Evolutionary conservation across 2,113 vertebrate species (phyloP).

Genomic region (Piprites chloris): DNA sequence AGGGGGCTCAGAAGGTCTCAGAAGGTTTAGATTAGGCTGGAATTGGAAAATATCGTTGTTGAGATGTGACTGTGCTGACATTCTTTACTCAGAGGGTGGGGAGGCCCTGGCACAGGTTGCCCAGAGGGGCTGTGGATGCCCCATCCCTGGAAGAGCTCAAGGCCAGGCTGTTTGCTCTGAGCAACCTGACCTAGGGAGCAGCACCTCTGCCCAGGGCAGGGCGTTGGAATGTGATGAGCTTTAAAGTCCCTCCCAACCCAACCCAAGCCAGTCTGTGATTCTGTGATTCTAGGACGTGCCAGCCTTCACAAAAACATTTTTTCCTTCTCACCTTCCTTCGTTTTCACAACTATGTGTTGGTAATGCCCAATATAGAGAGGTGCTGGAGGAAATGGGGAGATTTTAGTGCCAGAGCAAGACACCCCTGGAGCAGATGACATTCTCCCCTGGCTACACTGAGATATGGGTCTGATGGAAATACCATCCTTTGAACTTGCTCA

Average conservation of each 20-base stretch:
- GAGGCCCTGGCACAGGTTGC: neutral
- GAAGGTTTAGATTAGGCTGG: neutral
- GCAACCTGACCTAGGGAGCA: fast-evolving
- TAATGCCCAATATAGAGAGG: neutral
- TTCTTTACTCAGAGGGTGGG: neutral
- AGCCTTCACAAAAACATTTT: neutral
- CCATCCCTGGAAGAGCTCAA: neutral
- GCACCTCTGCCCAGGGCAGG: too few relatives aligned
- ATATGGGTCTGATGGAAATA: neutral
- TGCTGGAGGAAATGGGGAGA: neutral
- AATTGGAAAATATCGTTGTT: neutral
- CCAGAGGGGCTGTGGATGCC: neutral
- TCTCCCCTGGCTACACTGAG: neutral
- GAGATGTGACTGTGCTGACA: neutral
- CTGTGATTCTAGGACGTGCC: fast-evolving
- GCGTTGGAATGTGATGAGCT: neutral
- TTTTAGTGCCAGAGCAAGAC: neutral
- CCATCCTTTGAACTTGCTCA: neutral
- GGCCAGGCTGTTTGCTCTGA: neutral
- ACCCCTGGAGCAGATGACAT: fast-evolving
- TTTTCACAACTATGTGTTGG: neutral
- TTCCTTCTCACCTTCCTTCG: neutral
- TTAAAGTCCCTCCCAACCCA: neutral
- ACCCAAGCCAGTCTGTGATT: neutral
- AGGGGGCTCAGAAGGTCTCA: neutral